A percentile compares a stretch with the other conserved stretches of the same genome.
Evolutionary conservation across 2,113 vertebrate species (phyloP).

Genomic region (Coregonus clupeaformis): DNA sequence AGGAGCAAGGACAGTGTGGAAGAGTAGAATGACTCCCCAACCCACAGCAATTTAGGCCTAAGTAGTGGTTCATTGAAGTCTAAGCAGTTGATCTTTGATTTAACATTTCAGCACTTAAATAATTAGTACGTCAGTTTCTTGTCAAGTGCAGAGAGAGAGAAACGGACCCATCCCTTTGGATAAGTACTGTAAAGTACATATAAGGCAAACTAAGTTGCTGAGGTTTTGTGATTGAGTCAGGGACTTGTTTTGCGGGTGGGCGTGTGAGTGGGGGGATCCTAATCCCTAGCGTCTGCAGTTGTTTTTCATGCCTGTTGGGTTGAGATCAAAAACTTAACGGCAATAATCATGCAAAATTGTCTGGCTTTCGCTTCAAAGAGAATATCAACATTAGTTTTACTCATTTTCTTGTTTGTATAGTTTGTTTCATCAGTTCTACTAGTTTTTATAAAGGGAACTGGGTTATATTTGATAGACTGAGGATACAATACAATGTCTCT

Average conservation of each 20-base stretch:
- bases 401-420: neutral
- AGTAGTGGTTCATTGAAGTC: too few relatives aligned
- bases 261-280: slow-evolving; percentile 58
- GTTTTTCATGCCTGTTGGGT: slow-evolving; percentile 71
- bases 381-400: neutral
- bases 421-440: neutral
- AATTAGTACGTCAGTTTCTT: neutral
- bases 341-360: slow-evolving; percentile 57
- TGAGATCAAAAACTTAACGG: slow-evolving; percentile 70
- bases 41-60: neutral
- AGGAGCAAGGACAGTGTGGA: neutral
- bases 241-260: slow-evolving; percentile 72
- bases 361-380: slow-evolving; percentile 5
- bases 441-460: too few relatives aligned
- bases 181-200: neutral
- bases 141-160: neutral
- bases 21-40: neutral
- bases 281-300: slow-evolving; percentile 73
- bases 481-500: too few relatives aligned
- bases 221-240: slow-evolving; percentile 74
- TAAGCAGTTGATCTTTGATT: neutral
- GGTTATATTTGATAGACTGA: too few relatives aligned
- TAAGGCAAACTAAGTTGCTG: slow-evolving; percentile 64
- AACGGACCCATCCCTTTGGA: neutral
- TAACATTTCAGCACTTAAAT: neutral